Conservation (phyloP, 2,888 invertebrate genomes). For the Blastobasis lacticolella region DNA sequence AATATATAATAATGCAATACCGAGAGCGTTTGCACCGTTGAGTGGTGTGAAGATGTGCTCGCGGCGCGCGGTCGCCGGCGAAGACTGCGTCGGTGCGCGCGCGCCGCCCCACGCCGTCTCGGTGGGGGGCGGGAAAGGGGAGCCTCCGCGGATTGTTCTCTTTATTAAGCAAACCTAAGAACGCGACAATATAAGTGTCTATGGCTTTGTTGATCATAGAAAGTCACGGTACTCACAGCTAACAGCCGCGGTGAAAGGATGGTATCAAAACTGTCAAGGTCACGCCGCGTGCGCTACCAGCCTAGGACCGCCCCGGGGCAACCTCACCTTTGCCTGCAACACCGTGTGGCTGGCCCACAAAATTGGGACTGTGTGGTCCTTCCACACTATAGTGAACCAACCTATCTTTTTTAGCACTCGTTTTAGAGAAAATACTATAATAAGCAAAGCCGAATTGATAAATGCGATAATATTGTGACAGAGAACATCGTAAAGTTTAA, state of each 20-base stretch:
- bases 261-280: not conserved
- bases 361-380: too few relatives aligned
- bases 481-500: too few relatives aligned
- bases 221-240: not conserved
- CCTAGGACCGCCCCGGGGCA: too few relatives aligned
- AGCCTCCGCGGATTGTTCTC: constrained; percentile 17
- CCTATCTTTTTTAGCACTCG: too few relatives aligned
- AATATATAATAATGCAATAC: constrained; percentile 23
- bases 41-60: constrained; percentile 39
- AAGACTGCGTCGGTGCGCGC: constrained; percentile 32
- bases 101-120: constrained; percentile 22
- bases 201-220: not conserved
- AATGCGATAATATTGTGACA: too few relatives aligned
- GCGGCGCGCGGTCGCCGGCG: constrained; percentile 33
- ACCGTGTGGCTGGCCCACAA: too few relatives aligned
- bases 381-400: too few relatives aligned
- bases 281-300: not conserved
- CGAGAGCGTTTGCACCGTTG: constrained; percentile 19
- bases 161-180: constrained; percentile 27
- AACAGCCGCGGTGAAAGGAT: not conserved
- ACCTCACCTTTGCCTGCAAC: too few relatives aligned
- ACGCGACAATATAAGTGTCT: constrained; percentile 1
- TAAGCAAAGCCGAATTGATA: too few relatives aligned
- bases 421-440: too few relatives aligned
- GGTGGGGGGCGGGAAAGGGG: constrained; percentile 19